Evolutionary conservation across 2,113 vertebrate species (phyloP), one percentile per base, ranked within the genome.

Genomic region (Chelonoidis abingdonii): DNA sequence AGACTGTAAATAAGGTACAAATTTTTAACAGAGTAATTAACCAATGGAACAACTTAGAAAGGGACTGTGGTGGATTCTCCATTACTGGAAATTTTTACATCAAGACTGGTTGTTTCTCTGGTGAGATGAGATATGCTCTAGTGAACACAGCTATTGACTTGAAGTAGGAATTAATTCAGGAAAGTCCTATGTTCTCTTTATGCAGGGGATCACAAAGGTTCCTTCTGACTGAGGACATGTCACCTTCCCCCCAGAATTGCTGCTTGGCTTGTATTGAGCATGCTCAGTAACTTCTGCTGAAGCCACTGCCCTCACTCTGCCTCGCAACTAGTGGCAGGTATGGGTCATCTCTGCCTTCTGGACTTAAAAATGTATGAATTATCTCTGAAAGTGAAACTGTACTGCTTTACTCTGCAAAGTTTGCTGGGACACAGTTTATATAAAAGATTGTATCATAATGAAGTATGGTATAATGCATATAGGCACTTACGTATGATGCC

Each of bases 401-500:
- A 44, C 22, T 8, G 41, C 27, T 78, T 41, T 47, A 24, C 24
- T 47, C 75, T 29, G 41, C 41, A 78, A 78, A 13, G 35, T 11
- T 17, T 91, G 69, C 75, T 92, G 50, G 53, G 44, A 31, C 9
- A 21, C 16, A 59, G 41, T 75, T 57, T 22, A 76, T 27, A 82
- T 22, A 24, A 65, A 38, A 83, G 22, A 54, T 54, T 54, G 53
- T 22, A 80, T 88, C 69, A 85, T 72, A 80, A 12, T 38, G 35
- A 83, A 89, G 54, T 47, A 80, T 19, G 1, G 83, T 80, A 72
- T 57, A 57, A 14, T 1, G 4, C 1, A 5, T 31, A 86, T 83
- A 59, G 49, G 76, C 93, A 98, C 99, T 99, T 97, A 99, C 99
- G 99, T 96, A 99, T 98, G 96, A 99, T 98, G 17, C 99, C 98